phyloP scores from a whole-genome alignment of 2,113 vertebrate genomes.

The Cairina moschata region DNA sequence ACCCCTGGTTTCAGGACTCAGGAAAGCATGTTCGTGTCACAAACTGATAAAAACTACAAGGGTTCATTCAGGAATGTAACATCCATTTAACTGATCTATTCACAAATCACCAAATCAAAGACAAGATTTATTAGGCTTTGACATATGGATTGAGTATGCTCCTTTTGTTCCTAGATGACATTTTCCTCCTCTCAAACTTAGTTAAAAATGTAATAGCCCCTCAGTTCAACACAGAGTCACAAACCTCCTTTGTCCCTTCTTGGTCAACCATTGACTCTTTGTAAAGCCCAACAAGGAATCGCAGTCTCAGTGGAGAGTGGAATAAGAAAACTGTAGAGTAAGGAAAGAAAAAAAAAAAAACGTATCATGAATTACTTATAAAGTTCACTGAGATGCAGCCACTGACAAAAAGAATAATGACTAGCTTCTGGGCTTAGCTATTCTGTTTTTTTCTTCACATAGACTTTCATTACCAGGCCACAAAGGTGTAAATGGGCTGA shows the following conservation, averaged over 20 bases:
- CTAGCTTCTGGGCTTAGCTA: slow-evolving; percentile 14
- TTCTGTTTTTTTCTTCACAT: background rate
- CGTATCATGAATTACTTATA: slow-evolving; percentile 48
- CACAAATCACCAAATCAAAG: slow-evolving; percentile 48
- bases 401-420: slow-evolving; percentile 48
- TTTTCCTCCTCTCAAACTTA: slow-evolving; percentile 43
- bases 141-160: slow-evolving; percentile 41
- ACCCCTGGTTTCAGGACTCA: background rate
- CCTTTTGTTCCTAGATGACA: slow-evolving; percentile 47
- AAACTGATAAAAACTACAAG: slow-evolving; percentile 41
- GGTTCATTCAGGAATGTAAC: slow-evolving; percentile 37
- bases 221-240: slow-evolving; percentile 52
- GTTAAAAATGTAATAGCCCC: slow-evolving; percentile 49
- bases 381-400: slow-evolving; percentile 41
- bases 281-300: slow-evolving; percentile 58
- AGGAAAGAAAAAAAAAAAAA: background rate
- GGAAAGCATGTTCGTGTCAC: background rate
- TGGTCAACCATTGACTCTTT: slow-evolving; percentile 49
- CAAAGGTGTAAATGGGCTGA: slow-evolving; percentile 31
- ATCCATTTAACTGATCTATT: slow-evolving; percentile 55
- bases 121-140: slow-evolving; percentile 47
- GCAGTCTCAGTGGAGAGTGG: slow-evolving; percentile 23
- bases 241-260: slow-evolving; percentile 55
- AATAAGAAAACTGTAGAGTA: background rate
- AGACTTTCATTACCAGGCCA: background rate